Conservation (phyloP, 2,797 vertebrate species). For the Scyliorhinus canicula region DNA sequence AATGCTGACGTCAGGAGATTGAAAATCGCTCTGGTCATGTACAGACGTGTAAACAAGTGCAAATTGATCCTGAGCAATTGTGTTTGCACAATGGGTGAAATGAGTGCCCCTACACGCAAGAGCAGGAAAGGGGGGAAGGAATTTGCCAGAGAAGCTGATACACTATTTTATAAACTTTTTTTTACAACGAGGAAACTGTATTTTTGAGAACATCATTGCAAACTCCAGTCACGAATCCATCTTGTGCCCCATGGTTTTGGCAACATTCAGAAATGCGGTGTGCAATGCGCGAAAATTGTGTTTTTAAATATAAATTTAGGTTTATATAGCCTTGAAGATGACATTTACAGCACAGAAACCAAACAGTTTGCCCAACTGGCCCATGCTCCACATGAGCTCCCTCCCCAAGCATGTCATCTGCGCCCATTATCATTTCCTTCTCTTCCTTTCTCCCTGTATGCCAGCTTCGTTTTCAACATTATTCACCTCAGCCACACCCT, state of each 20-base stretch:
- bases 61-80: not conserved
- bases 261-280: too few relatives aligned
- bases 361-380: not conserved
- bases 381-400: not conserved
- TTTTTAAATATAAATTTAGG: not conserved
- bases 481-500: not conserved
- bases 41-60: not conserved
- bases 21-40: not conserved
- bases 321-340: not conserved
- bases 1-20: not conserved
- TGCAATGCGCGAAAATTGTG: too few relatives aligned
- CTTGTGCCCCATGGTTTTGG: not conserved
- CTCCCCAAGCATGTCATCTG: not conserved
- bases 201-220: not conserved
- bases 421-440: not conserved
- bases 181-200: not conserved
- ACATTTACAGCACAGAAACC: not conserved
- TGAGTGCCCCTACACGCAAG: not conserved
- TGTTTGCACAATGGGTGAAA: not conserved
- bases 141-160: not conserved
- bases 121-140: not conserved
- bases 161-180: not conserved
- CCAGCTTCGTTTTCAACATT: not conserved
- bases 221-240: not conserved
- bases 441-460: not conserved